A percentile compares a stretch with the other conserved stretches of the same genome.
phyloP scores from a whole-genome alignment of 2,888 invertebrate genomes.

The Drosophila nr. perissopoda region DNA sequence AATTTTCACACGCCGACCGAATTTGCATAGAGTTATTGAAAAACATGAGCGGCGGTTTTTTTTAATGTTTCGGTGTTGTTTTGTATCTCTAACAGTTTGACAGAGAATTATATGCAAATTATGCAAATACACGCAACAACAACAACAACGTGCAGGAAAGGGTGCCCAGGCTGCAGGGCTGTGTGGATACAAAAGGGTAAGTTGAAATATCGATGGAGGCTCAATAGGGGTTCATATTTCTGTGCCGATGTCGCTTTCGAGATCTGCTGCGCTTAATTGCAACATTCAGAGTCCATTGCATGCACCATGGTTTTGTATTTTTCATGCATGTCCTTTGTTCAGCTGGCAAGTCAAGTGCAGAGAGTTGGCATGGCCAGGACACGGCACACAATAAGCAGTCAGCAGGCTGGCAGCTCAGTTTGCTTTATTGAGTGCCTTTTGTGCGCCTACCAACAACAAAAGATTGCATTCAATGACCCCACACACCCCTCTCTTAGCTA shows the following conservation, averaged over 20 bases:
- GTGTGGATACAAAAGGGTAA: constrained; percentile 7
- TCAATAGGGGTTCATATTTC: constrained; percentile 53
- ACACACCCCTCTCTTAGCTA: constrained; percentile 1
- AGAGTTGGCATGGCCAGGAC: constrained; percentile 24
- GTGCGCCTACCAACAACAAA: constrained; percentile 50
- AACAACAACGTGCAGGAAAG: constrained; percentile 6
- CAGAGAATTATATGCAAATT: constrained; percentile 79
- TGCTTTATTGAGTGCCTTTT: constrained; percentile 55
- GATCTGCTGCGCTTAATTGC: constrained; percentile 64
- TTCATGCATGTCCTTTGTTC: constrained; percentile 33
- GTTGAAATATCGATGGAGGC: constrained; percentile 40
- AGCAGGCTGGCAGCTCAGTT: constrained; percentile 33
- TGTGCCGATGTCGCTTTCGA: constrained; percentile 26
- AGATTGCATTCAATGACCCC: constrained; percentile 14
- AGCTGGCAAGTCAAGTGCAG: constrained; percentile 52
- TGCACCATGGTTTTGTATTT: constrained; percentile 39
- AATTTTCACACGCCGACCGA: constrained; percentile 52
- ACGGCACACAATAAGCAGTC: constrained; percentile 18
- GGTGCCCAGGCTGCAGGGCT: constrained; percentile 8
- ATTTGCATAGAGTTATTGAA: constrained; percentile 57
- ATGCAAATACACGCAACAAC: constrained; percentile 64
- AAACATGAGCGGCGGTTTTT: constrained; percentile 53
- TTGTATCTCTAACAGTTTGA: constrained; percentile 64
- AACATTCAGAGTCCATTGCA: constrained; percentile 48
- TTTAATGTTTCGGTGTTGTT: constrained; percentile 35